Base-by-base conservation (phyloP, 2,113 vertebrate genomes). In the Varanus komodoensis region DNA sequence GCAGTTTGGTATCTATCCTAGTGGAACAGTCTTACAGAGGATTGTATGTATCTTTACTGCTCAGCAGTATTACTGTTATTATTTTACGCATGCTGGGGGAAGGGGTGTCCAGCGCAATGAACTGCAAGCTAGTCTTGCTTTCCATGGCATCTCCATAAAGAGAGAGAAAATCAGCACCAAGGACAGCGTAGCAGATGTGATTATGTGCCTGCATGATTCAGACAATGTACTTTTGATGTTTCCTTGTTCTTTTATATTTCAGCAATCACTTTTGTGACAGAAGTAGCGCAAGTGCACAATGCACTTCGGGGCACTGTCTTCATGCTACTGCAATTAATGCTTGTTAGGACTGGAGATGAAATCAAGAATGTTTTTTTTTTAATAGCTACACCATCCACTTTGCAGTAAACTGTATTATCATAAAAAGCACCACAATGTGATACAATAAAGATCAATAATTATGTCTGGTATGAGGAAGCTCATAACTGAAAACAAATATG, bases 321-420 rank as follows among this genome's bases (percentile, higher is more conserved):
- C 48, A 15, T 54, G 27, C 69, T 73, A 38, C 82, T 79, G 34
- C 79, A 86, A 86, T 71, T 80, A 69, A 80, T 54, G 85, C 85
- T 90, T 79, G 50, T 73, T 34, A 80, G 67, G 6, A 32, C 48
- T 86, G 48, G 74, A 52, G 57, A 69, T 68, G 50, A n/a, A 86
- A 23, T 50, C 9, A 69, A 86, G 48, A 64, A 89, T 44, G 38
- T 44, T 44, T 44, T 44, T 44, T 44, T 44, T 44, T 44, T 44
- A 44, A 44, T 85, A 71, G 54, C 74, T 79, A 75, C 48, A 38
- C 44, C 38, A 84, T 52, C 7, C 77, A 78, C 3, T 17, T 7
- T 68, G 15, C 29, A 78, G 68, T 32, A 71, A 44, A 67, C 48
- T 34, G 21, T 32, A n/a, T 50, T 84, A 19, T 84, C 57, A 89